Evolutionary conservation across 2,797 vertebrate species (phyloP).

Genomic region (Sebastes flavidus): DNA sequence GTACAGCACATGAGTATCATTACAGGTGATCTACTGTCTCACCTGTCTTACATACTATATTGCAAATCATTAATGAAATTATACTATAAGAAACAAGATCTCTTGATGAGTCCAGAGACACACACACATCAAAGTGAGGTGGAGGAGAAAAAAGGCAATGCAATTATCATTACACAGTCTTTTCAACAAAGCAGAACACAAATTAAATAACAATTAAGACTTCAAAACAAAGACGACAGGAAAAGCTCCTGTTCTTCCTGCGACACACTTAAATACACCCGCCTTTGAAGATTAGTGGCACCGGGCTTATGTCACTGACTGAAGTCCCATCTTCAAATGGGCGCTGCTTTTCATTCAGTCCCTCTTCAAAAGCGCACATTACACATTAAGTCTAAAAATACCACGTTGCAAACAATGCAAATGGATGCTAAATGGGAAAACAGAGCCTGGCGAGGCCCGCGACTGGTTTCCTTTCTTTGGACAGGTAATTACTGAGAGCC

Average conservation of each 20-base stretch:
- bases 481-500: slow-evolving; percentile 43
- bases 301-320: slow-evolving; percentile 64
- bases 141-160: slow-evolving; percentile 52
- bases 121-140: slow-evolving; percentile 57
- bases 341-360: slow-evolving; percentile 58
- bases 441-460: neutral
- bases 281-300: slow-evolving; percentile 76
- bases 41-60: neutral
- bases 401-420: slow-evolving; percentile 25
- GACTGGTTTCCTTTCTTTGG: slow-evolving; percentile 29
- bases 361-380: slow-evolving; percentile 70
- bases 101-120: slow-evolving; percentile 41
- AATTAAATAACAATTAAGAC: slow-evolving; percentile 80
- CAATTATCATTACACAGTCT: slow-evolving; percentile 82
- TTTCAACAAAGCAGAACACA: slow-evolving; percentile 75
- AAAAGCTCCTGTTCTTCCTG: slow-evolving; percentile 54
- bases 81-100: neutral
- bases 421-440: slow-evolving; percentile 33
- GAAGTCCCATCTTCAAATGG: slow-evolving; percentile 70
- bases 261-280: slow-evolving; percentile 30
- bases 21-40: neutral
- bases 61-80: slow-evolving; percentile 36
- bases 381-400: slow-evolving; percentile 67
- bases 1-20: neutral
- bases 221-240: slow-evolving; percentile 63